Conservation (phyloP, 2,888 invertebrate species). For the Spodoptera picta region DNA sequence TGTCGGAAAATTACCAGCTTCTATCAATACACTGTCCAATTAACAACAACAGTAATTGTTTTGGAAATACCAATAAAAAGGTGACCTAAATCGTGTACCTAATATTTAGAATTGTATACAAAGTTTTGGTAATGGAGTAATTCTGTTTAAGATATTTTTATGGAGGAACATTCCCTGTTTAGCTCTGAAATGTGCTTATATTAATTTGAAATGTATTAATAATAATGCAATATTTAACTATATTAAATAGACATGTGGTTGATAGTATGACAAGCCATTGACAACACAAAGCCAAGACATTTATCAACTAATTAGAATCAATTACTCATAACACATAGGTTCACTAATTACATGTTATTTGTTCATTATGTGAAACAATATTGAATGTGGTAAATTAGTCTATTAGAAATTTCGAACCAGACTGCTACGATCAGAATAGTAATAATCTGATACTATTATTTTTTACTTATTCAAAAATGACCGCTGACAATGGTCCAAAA, state of each 20-base stretch:
- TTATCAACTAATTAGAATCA: conserved; percentile 6
- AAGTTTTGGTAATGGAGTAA: no score
- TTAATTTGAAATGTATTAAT: no score
- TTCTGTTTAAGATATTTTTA: no score
- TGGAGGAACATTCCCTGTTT: no score
- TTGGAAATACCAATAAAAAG: background rate
- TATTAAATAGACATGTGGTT: no score
- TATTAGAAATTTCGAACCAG: no score
- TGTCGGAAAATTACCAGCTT: background rate
- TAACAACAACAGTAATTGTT: background rate
- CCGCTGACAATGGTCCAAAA: no score
- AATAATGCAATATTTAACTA: no score
- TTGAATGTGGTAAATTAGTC: background rate
- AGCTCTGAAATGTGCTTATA: no score
- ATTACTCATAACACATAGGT: conserved; percentile 1
- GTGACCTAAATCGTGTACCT: background rate
- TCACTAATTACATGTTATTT: conserved; percentile 5
- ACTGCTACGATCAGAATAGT: no score
- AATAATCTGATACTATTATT: no score
- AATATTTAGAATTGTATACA: conserved; percentile 4
- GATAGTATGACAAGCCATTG: background rate
- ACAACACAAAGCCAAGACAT: conserved; percentile 2
- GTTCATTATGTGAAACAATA: conserved; percentile 1
- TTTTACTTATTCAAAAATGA: background rate
- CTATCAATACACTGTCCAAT: background rate